phyloP scores from a whole-genome alignment of 2,797 vertebrate species.

The Phyllotis vaccarum region DNA sequence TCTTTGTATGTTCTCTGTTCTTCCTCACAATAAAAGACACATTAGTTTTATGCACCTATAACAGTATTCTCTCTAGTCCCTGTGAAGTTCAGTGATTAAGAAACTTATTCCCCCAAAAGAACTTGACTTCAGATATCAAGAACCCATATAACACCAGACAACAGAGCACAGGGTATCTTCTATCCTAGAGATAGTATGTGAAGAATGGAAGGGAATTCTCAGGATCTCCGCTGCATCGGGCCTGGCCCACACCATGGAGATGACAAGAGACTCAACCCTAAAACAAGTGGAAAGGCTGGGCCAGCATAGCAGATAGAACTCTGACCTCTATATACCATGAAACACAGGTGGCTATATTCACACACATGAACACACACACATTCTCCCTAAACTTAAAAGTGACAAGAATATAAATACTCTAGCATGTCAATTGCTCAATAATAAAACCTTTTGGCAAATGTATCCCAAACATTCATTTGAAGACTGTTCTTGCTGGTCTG shows the following conservation, averaged over 20 bases:
- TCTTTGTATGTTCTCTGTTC: too few relatives aligned
- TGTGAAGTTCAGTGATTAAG: too few relatives aligned
- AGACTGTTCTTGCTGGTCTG: too few relatives aligned
- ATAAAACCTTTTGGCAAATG: background rate
- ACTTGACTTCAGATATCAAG: too few relatives aligned
- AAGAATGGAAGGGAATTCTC: background rate
- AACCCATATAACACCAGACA: too few relatives aligned
- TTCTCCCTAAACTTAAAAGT: background rate
- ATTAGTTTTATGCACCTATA: too few relatives aligned
- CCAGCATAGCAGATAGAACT: background rate
- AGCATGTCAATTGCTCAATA: background rate
- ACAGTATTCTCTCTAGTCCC: too few relatives aligned
- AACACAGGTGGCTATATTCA: background rate
- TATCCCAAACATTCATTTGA: background rate
- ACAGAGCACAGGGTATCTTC: too few relatives aligned
- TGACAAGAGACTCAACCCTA: background rate
- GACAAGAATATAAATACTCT: background rate
- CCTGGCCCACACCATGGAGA: background rate
- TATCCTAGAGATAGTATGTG: too few relatives aligned
- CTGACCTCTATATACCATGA: background rate
- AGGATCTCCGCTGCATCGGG: background rate
- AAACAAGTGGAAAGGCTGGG: background rate
- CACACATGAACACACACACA: background rate
- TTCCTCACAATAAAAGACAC: too few relatives aligned
- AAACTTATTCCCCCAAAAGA: too few relatives aligned